Conservation (phyloP, 2,113 vertebrate genomes). For the Dipodomys merriami region DNA sequence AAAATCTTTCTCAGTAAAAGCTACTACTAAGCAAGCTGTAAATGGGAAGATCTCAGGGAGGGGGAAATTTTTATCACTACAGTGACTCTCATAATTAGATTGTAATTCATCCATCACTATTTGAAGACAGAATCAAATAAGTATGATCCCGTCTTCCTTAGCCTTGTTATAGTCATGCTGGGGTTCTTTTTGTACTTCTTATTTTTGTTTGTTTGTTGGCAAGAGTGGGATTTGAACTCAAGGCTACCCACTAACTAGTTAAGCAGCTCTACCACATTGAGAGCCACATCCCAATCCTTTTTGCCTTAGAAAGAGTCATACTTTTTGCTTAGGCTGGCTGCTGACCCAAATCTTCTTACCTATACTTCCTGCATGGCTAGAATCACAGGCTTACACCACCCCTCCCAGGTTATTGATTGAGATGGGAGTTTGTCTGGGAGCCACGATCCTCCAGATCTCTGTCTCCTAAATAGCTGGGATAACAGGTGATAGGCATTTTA, state of each 20-base stretch:
- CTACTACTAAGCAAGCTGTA: background rate
- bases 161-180: background rate
- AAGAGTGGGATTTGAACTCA: no score
- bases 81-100: background rate
- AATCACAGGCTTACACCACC: no score
- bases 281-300: no score
- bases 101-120: background rate
- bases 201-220: background rate
- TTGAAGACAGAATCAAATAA: background rate
- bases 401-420: background rate
- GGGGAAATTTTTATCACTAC: background rate
- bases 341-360: no score
- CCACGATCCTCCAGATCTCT: background rate
- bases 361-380: no score
- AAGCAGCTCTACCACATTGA: no score
- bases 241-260: no score
- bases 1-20: background rate
- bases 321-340: no score
- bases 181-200: background rate
- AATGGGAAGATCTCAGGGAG: background rate
- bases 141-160: background rate
- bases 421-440: background rate
- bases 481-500: no score
- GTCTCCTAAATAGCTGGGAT: no score
- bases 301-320: no score